Base-by-base conservation (phyloP, 2,113 vertebrate genomes). In the Trogon surrucura region DNA sequence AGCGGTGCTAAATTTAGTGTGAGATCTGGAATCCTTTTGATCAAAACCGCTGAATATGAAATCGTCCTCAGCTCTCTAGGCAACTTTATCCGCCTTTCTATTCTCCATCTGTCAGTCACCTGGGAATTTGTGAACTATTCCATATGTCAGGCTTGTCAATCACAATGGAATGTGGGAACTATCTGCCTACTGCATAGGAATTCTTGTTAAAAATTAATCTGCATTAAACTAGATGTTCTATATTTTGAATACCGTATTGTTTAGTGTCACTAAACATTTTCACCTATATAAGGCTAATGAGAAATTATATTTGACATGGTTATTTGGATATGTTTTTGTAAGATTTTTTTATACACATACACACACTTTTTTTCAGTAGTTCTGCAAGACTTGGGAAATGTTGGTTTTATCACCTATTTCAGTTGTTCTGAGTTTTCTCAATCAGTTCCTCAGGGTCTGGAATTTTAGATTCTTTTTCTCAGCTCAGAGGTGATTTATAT, bases 91-190 rank as follows among this genome's bases (percentile, higher is more conserved):
- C 97, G 97, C 98, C 98, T 98, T 98, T 98, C 98, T 98, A 98
- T 98, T 98, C 98, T 99, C 98, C 98, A 98, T 99, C 99, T 99
- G 98, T 98, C 98, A 98, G 98, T 99, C 99, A 98, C 99, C 98
- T 98, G 99, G 99, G 99, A 99, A 99, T 99, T 99, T 98, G 98
- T 99, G 99, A 99, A 99, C 99, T 99, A 99, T 99, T 99, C 99
- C 99, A 99, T 99, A 99, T 99, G 99, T 99, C 99, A 99, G 98
- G 97, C 98, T 99, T 99, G 99, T 99, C 99, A 99, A 99, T 99
- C 99, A 99, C 98, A 97, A 89, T 97, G 98, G 98, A 99, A 99
- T 99, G 98, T 99, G 98, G 98, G 98, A 99, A 99, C 98, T 98
- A 96, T 98, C 97, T 98, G 97, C 97, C 97, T 98, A 98, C 97